Base-by-base conservation (phyloP, 2,888 invertebrate genomes). In the Dryobota labecula region DNA sequence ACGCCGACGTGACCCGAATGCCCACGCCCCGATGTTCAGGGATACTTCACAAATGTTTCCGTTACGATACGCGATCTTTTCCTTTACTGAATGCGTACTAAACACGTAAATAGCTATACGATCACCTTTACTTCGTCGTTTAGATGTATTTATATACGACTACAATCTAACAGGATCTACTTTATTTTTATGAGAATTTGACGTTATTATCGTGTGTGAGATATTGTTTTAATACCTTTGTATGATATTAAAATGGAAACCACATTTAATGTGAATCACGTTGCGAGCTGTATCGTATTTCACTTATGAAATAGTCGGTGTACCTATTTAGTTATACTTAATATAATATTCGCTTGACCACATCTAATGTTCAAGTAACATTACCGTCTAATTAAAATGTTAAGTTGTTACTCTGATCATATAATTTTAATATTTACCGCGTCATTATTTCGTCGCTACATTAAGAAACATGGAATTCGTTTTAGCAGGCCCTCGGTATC, bases 41-140 rank as follows among this genome's bases (percentile, higher is more conserved):
- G 92, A 94, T 94, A 94, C 94, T 94, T 92, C 92, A 90, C 90
- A 94, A 94, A 94, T 93, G 94, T 94, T 94, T 93, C 93, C 93
- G 92, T 93, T 94, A 91, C 92, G 92, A 94, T 92, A 92, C 90
- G 91, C 92, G 93, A 93, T 94, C 92, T 94, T 94, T 93, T 90
- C 90, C 92, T 86, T 92, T 90, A 89, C 88, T 90, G 90, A 94
- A 93, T 90, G 91, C 90, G 89, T 91, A 92, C 91, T 92, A 92
- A 92, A 92, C 91, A 92, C 92, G 91, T 93, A 93, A 93, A 93
- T 92, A 93, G 91, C 90, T 92, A 92, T 91, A 91, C 90, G 90
- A 92, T 90, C 91, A 86, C 90, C 90, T 90, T 91, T 90, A 92
- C 91, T 91, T 88, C 83, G 88, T 88, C 88, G 89, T 88, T 90